Conservation (phyloP, 2,888 invertebrate genomes). For the Diaperis boleti region DNA sequence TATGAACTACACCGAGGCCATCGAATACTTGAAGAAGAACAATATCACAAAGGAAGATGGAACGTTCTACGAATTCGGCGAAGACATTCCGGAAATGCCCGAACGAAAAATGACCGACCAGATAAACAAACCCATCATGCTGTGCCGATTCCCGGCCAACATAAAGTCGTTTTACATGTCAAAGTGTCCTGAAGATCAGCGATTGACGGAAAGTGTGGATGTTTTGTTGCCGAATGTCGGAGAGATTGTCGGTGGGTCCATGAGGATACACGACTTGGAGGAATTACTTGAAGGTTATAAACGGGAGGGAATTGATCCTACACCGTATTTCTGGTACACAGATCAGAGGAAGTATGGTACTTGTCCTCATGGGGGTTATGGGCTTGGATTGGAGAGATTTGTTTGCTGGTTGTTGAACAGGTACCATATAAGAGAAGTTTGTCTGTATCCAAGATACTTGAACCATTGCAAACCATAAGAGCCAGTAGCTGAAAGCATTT, state of each 20-base stretch:
- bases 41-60: constrained; percentile 98
- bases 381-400: constrained; percentile 96
- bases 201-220: constrained; percentile 98
- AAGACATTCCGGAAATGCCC: constrained; percentile 99
- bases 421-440: constrained; percentile 97
- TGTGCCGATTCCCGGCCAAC: constrained; percentile 93
- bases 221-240: constrained; percentile 97
- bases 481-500: no score
- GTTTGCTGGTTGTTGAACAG: constrained; percentile 96
- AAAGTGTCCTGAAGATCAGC: constrained; percentile 83
- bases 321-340: constrained; percentile 97
- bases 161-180: constrained; percentile 99
- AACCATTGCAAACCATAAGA: constrained; percentile 93
- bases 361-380: constrained; percentile 98
- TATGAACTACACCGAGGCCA: constrained; percentile 95
- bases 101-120: constrained; percentile 99
- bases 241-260: constrained; percentile 98
- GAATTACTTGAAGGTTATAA: constrained; percentile 90
- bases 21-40: constrained; percentile 89
- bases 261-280: constrained; percentile 94
- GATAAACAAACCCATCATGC: constrained; percentile 94
- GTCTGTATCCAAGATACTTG: constrained; percentile 96
- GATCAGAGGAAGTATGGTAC: constrained; percentile 97
- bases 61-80: constrained; percentile 96
- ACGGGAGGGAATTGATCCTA: constrained; percentile 90